Percentiles rank a stretch among this genome's conserved stretches.
Conservation (phyloP, 2,113 vertebrate species). For the Cochlearius cochlearius region DNA sequence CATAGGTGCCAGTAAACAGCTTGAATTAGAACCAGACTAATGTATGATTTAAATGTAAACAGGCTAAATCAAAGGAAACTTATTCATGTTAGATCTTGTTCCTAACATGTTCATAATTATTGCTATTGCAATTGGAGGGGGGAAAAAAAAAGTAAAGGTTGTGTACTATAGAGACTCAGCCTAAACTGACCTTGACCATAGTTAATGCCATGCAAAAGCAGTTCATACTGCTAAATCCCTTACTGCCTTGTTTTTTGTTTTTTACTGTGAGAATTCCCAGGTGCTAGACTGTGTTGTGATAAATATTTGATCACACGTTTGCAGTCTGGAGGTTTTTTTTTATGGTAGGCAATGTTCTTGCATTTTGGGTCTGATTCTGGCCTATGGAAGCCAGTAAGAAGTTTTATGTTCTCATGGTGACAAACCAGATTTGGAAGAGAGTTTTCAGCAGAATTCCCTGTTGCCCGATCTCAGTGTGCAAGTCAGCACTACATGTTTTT, state of each 20-base stretch:
- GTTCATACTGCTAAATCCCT: background rate
- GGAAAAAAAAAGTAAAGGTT: background rate
- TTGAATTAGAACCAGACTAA: constrained; percentile 28
- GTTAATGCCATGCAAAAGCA: constrained; percentile 18
- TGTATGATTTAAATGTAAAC: constrained; percentile 13
- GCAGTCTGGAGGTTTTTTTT: background rate
- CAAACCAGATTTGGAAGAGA: background rate
- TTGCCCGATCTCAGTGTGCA: background rate
- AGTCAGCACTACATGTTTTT: background rate
- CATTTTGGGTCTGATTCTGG: background rate
- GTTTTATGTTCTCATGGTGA: background rate
- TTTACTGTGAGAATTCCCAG: background rate
- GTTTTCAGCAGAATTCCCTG: background rate
- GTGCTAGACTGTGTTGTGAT: constrained; percentile 9
- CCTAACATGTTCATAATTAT: constrained; percentile 29
- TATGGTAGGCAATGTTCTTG: background rate
- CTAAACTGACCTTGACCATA: background rate
- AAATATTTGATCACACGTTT: constrained; percentile 32
- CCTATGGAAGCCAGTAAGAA: background rate
- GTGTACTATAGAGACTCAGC: background rate
- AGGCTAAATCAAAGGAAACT: constrained; percentile 12
- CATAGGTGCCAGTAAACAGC: background rate
- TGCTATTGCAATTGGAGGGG: background rate
- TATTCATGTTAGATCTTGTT: constrained; percentile 11
- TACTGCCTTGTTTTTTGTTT: background rate